A percentile compares a stretch with the other conserved stretches of the same genome.
phyloP scores from a whole-genome alignment of 2,113 vertebrate species.

The Ceyx cyanopectus region DNA sequence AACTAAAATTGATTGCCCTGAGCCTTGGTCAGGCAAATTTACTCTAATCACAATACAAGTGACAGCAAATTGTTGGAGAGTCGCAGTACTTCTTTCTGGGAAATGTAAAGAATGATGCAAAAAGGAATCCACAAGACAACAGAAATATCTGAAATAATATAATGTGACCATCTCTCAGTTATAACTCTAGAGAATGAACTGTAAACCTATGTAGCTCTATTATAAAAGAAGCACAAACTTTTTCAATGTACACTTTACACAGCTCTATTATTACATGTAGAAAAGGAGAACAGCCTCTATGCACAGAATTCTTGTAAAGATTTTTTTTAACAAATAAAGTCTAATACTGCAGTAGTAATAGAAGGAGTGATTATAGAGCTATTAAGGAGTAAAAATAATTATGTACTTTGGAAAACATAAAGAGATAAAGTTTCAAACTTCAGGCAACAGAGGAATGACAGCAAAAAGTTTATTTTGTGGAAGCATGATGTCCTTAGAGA shows the following conservation, averaged over 20 bases:
- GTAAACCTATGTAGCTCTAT: background rate
- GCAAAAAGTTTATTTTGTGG: background rate
- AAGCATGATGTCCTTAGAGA: background rate
- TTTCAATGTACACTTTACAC: background rate
- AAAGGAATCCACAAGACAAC: background rate
- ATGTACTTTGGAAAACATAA: background rate
- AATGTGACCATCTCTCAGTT: background rate
- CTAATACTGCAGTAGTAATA: background rate
- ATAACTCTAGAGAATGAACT: background rate
- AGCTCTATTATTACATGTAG: background rate
- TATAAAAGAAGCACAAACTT: background rate
- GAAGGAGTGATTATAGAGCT: background rate
- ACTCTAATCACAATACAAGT: background rate
- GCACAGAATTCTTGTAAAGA: background rate
- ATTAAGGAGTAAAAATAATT: background rate
- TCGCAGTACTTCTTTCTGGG: background rate
- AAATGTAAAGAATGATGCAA: background rate
- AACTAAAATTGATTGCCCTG: background rate
- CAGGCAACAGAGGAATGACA: background rate
- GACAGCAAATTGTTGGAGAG: background rate
- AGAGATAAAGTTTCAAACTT: background rate
- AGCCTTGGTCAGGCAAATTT: background rate
- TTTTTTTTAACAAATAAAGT: background rate
- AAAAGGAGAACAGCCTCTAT: background rate
- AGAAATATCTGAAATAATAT: background rate